Evolutionary conservation across 2,797 vertebrate genomes (phyloP), one percentile per base, ranked within the genome.

Genomic region (Rhinogobio ventralis): DNA sequence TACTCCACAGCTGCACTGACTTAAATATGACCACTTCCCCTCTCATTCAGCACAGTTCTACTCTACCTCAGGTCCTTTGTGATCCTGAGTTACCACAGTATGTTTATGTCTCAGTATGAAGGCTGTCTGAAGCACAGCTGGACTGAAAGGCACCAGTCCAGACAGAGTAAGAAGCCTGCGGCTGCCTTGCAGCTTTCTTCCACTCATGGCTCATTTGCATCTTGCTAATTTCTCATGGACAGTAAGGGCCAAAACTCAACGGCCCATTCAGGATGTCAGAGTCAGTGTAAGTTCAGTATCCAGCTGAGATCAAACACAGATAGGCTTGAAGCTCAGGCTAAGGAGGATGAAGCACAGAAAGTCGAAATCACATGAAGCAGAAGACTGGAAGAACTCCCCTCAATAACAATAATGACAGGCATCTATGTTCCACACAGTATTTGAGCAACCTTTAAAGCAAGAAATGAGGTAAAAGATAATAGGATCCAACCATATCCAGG

Each of bases 181-280:
- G 62, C 73, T 82, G 60, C 80, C 81, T 84, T 82, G 69, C 51
- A 67, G n/a, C 60, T 74, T 76, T 80, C 79, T 83, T 86, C 33
- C 42, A 82, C 75, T 39, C 46, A 85, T 81, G 82, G 84, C 82
- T 88, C 87, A 87, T 71, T 86, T 81, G 72, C 77, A 83, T 86
- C 73, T 79, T 86, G 46, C 0, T 68, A 39, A 77, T 66, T 74
- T 86, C 75, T 75, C 82, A 72, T 23, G n/a, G 62, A 30, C 36
- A 79, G 66, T 76, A 36, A 42, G 8, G 11, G 67, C 10, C 10
- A 62, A 83, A 76, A 39, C 67, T 68, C 72, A 78, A 55, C 23
- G n/a, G 33, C 53, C 42, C 7, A 2, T 60, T 77, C 53, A 42
- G 23, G 53, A 60, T 42, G 15, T 60, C 33, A 28, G 74, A 77